These are phyloP conservation scores for Meteorus cinctellus DNA, from an alignment of 2,888 invertebrate species.

Conservation along the genomic window DNA sequence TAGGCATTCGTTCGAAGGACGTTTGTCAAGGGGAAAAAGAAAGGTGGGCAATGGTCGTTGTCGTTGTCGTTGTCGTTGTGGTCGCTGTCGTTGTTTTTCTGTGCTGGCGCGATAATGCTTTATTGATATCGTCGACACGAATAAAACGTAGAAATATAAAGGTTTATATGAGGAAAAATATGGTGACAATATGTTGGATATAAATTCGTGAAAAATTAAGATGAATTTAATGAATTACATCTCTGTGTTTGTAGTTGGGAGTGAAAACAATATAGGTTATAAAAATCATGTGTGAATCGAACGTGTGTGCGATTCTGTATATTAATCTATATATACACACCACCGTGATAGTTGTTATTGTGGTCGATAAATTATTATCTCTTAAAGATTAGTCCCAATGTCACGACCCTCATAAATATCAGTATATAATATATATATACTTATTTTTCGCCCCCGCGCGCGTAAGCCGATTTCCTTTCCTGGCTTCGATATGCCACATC, in stretches of 20 bases:
- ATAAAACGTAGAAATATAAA: neutral
- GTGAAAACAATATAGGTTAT: too few species aligned
- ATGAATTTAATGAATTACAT: too few species aligned
- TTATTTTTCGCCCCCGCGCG: conserved; percentile 58
- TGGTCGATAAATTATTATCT: conserved; percentile 71
- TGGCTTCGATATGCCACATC: conserved; percentile 64
- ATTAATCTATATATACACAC: neutral
- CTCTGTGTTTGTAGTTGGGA: too few species aligned
- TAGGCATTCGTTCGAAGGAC: conserved; percentile 72
- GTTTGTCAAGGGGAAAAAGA: conserved; percentile 71
- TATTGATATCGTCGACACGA: neutral
- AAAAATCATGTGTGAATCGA: too few species aligned
- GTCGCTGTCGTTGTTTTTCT: neutral
- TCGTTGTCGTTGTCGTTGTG: too few species aligned
- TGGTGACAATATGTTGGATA: too few species aligned
- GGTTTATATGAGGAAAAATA: too few species aligned
- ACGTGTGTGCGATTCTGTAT: neutral
- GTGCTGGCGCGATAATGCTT: neutral
- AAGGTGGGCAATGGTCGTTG: conserved; percentile 22
- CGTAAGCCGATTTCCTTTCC: conserved; percentile 72
- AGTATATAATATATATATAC: conserved; percentile 61
- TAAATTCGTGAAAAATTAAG: too few species aligned
- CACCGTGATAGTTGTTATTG: conserved; percentile 8
- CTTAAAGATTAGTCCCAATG: conserved; percentile 71
- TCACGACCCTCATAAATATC: conserved; percentile 73